Base-by-base conservation (phyloP, 2,888 invertebrate species). In the Acrocyrtus sp. region DNA sequence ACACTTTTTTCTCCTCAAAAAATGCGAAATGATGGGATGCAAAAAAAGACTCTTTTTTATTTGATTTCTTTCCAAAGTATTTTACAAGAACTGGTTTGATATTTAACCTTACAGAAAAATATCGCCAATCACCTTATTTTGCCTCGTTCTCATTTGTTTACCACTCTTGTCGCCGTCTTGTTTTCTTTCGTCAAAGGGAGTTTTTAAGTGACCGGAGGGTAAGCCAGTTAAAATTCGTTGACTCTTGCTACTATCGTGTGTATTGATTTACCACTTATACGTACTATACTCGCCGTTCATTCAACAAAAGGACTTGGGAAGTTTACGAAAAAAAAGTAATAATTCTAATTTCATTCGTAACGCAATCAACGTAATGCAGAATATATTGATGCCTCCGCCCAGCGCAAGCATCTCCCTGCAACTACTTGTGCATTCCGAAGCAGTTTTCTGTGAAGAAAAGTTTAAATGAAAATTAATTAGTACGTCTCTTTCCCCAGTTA, bases 161-260 rank as follows among this genome's bases (percentile, higher is more conserved):
- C 34, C n/a, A 29, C 22, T 22, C 15, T 27, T 27, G 51, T 51
- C 51, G 24, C 29, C 51, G 24, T 51, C 24, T 17, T 48, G 47
- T 5, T 45, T 17, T 5, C 5, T 8, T 8, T 26, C 51, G 12
- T 12, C 12, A 45, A 26, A 57, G 21, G 53, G n/a, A n/a, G n/a
- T n/a, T n/a, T n/a, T n/a, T n/a, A n/a, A 39, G 34, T 63, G 29
- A 53, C 63, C 63, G 17, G 53, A 63, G 63, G 63, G 51, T 39
- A 53, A 63, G 63, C 62, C 50, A 62, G 62, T 51, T 62, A 48
- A 27, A 19, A 34, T n/a, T n/a, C n/a, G n/a, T n/a, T 19, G 47
- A 47, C n/a, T 47, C 21, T n/a, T n/a, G n/a, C n/a, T n/a, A n/a
- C n/a, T n/a, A n/a, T n/a, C n/a, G n/a, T n/a, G n/a, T n/a, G n/a